phyloP scores from a whole-genome alignment of 2,113 vertebrate genomes.

The Narcine bancroftii region DNA sequence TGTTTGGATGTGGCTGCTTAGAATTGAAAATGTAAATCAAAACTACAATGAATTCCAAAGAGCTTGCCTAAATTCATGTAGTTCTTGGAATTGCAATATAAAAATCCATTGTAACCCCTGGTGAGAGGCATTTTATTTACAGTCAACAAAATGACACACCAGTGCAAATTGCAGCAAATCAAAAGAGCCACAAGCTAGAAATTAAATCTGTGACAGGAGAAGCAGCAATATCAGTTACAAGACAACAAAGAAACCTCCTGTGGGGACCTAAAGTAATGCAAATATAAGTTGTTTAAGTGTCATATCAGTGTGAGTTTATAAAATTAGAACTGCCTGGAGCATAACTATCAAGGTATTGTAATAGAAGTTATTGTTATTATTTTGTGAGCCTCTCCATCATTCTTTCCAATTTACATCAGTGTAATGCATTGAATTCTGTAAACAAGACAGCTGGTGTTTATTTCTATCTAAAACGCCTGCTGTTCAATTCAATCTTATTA shows the following conservation, averaged over 20 bases:
- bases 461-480: background rate
- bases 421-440: background rate
- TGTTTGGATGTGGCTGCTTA: background rate
- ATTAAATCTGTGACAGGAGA: background rate
- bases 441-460: background rate
- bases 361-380: background rate
- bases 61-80: background rate
- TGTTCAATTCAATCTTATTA: background rate
- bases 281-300: background rate
- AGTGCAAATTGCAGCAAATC: background rate
- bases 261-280: background rate
- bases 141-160: background rate
- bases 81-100: too few species aligned
- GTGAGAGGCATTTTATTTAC: background rate
- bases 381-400: background rate
- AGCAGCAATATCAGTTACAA: background rate
- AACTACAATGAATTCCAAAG: background rate
- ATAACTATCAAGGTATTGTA: background rate
- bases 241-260: background rate
- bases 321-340: background rate
- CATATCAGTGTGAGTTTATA: background rate
- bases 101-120: background rate
- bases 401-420: background rate
- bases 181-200: background rate
- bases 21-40: background rate